These are phyloP conservation scores for Anarhynchus alexandrinus DNA, from an alignment of 2,113 vertebrate species.

Conservation along the genomic window DNA sequence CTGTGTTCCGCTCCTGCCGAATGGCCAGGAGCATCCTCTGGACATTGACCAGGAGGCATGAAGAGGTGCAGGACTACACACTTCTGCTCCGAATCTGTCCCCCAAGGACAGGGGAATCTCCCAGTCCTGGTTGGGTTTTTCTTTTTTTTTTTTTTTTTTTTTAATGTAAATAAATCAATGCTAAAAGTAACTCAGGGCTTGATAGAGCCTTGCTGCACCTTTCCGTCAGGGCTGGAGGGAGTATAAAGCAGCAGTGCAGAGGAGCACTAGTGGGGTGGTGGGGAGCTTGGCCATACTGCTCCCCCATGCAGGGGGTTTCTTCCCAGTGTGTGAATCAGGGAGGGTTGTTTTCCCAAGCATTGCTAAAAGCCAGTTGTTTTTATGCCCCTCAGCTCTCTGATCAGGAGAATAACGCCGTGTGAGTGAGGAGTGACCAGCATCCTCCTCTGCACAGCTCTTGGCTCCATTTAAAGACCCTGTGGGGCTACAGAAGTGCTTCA, in stretches of 20 bases:
- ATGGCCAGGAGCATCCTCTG: not conserved
- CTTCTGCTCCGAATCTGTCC: not conserved
- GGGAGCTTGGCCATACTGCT: not conserved
- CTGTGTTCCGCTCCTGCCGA: not conserved
- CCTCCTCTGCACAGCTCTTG: not conserved
- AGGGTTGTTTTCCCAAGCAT: not conserved
- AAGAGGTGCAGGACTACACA: not conserved
- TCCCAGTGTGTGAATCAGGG: rapidly evolving
- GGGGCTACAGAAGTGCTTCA: not conserved
- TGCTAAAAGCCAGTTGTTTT: not conserved
- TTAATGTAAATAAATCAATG: not conserved
- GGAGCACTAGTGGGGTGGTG: not conserved
- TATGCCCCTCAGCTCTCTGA: not conserved
- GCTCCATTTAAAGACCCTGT: rapidly evolving
- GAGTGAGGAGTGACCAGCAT: not conserved
- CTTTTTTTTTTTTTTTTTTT: rapidly evolving
- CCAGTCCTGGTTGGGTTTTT: not conserved
- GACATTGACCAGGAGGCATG: not conserved
- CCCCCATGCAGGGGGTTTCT: rapidly evolving
- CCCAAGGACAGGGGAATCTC: not conserved
- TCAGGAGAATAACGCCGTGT: rapidly evolving
- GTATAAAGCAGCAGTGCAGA: not conserved
- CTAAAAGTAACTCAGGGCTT: not conserved
- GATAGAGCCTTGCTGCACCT: not conserved
- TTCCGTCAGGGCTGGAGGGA: not conserved